A percentile compares a stretch with the other conserved stretches of the same genome.
phyloP scores from a whole-genome alignment of 1,140 invertebrate species.

The Panagrolaimus sp. region DNA sequence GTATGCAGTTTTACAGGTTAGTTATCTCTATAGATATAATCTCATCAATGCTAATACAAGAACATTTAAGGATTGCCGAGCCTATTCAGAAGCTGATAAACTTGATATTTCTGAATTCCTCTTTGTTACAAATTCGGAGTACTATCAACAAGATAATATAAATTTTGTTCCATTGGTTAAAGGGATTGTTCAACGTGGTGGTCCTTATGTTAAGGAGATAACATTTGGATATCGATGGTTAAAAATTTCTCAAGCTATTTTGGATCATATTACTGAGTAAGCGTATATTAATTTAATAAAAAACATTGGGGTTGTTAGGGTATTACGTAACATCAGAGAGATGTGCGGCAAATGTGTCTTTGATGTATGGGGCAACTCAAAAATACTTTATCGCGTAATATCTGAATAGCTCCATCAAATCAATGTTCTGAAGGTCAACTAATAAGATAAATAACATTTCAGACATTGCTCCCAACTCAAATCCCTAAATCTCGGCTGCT shows the following conservation, averaged over 20 bases:
- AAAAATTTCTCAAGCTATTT: constrained; percentile 23
- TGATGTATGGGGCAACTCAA: no score
- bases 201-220: constrained; percentile 23
- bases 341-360: no score
- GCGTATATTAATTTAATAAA: background rate
- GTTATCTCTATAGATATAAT: no score
- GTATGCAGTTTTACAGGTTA: constrained; percentile 24
- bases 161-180: constrained; percentile 18
- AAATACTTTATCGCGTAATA: no score
- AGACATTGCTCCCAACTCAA: constrained; percentile 20
- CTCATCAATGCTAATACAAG: no score
- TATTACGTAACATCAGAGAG: no score
- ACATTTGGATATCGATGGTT: constrained; percentile 27
- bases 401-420: no score
- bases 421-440: no score
- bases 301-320: no score
- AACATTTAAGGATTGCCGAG: background rate
- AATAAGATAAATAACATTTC: constrained; percentile 6
- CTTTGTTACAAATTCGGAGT: background rate
- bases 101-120: constrained; percentile 17
- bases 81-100: background rate
- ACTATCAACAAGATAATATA: constrained; percentile 12
- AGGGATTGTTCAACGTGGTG: constrained; percentile 27
- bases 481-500: constrained; percentile 7
- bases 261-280: constrained; percentile 25